Evolutionary conservation across 2,888 invertebrate species (phyloP).

Genomic region (Alsophila aescularia): DNA sequence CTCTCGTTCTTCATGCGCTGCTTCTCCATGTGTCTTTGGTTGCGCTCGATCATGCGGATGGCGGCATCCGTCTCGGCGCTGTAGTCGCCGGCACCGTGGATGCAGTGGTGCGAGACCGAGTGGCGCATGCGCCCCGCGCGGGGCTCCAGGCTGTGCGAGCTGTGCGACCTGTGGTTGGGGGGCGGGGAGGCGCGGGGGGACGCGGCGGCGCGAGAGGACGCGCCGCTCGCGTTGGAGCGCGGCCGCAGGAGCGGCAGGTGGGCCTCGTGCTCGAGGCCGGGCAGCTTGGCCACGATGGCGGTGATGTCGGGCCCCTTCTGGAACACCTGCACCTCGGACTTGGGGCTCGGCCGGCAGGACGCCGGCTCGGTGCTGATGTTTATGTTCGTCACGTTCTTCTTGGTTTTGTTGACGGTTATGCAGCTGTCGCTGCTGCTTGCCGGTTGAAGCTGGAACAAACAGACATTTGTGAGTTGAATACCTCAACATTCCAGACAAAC

Average conservation of each 20-base stretch:
- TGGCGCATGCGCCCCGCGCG: constrained; percentile 71
- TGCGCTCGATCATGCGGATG: constrained; percentile 84
- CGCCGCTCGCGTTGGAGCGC: constrained; percentile 83
- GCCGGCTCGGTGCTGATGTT: constrained; percentile 86
- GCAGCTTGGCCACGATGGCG: constrained; percentile 87
- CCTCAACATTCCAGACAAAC: neutral
- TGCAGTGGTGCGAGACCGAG: constrained; percentile 78
- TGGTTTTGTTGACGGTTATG: constrained; percentile 84
- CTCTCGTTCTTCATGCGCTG: constrained; percentile 78
- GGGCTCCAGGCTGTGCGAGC: constrained; percentile 78
- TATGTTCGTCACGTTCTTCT: constrained; percentile 88
- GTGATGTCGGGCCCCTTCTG: constrained; percentile 93
- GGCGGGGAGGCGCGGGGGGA: constrained; percentile 63
- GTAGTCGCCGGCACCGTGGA: constrained; percentile 79
- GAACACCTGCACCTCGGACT: constrained; percentile 86
- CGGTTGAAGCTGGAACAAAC: constrained; percentile 61
- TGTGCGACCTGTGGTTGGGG: constrained; percentile 67
- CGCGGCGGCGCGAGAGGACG: constrained; percentile 79
- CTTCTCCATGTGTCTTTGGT: constrained; percentile 85
- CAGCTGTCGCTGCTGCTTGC: constrained; percentile 74
- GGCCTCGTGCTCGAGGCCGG: constrained; percentile 81
- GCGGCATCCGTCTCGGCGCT: constrained; percentile 85
- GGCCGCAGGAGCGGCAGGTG: constrained; percentile 79
- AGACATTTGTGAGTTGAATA: neutral
- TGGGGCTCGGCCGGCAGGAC: constrained; percentile 68